A percentile compares a stretch with the other conserved stretches of the same genome.
phyloP scores from a whole-genome alignment of 2,113 vertebrate genomes.

The Heterocephalus glaber region DNA sequence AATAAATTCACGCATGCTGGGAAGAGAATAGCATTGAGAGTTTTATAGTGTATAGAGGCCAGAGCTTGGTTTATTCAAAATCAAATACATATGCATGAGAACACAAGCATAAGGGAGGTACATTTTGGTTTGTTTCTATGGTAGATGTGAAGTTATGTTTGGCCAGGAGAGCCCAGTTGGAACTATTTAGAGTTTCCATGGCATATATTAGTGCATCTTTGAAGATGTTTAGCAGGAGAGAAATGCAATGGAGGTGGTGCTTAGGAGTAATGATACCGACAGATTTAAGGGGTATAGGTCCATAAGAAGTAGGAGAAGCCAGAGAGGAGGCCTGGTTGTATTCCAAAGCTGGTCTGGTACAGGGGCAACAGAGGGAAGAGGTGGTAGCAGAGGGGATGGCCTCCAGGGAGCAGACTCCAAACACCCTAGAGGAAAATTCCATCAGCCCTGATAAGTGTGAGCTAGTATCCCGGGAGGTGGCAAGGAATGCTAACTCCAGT shows the following conservation, averaged over 20 bases:
- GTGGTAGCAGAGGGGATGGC: neutral
- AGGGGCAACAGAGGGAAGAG: neutral
- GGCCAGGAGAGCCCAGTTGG: neutral
- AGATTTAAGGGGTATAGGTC: neutral
- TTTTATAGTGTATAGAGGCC: neutral
- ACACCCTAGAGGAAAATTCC: constrained; percentile 70
- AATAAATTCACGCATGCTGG: neutral
- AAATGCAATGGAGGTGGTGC: neutral
- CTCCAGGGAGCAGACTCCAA: constrained; percentile 22
- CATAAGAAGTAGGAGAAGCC: neutral
- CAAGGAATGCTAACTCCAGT: constrained; percentile 7
- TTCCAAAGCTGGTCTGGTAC: neutral
- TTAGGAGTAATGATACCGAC: neutral
- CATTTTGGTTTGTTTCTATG: neutral
- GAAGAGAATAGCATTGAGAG: neutral
- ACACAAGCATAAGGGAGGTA: neutral
- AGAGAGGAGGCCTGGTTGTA: neutral
- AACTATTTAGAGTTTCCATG: neutral
- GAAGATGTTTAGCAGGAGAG: neutral
- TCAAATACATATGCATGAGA: neutral
- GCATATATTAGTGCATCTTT: neutral
- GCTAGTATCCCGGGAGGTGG: constrained; percentile 10
- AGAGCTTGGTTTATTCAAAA: neutral
- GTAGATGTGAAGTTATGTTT: neutral
- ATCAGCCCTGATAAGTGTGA: constrained; percentile 11